phyloP scores from a whole-genome alignment of 2,797 vertebrate species.

The Hyperoplus immaculatus region DNA sequence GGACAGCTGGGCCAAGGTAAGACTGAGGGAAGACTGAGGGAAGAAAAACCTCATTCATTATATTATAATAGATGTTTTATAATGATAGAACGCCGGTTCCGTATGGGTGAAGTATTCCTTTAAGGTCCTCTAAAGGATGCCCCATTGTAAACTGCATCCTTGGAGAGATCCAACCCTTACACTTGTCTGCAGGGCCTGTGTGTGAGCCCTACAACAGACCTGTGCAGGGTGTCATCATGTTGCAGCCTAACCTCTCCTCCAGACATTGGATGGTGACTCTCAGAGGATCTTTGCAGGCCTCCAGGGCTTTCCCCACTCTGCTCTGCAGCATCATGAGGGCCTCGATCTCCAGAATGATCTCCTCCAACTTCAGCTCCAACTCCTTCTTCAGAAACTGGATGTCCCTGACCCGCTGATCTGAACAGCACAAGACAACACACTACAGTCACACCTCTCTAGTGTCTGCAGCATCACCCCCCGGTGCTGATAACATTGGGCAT shows the following conservation, averaged over 20 bases:
- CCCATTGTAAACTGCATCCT: not conserved
- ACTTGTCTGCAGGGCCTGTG: not conserved
- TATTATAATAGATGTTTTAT: no score
- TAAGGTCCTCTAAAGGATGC: not conserved
- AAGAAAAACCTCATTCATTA: no score
- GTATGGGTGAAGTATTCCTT: not conserved
- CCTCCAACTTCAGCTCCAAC: slow-evolving; percentile 89
- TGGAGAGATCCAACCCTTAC: not conserved
- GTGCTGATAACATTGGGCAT: no score
- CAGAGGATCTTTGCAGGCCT: slow-evolving; percentile 86
- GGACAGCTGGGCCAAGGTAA: no score
- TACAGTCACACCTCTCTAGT: not conserved
- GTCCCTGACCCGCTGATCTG: slow-evolving; percentile 91
- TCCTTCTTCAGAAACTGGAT: slow-evolving; percentile 92
- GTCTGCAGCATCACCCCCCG: not conserved
- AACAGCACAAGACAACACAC: not conserved
- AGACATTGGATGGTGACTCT: slow-evolving; percentile 86
- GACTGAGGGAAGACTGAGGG: no score
- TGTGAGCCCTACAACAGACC: not conserved
- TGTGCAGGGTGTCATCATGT: not conserved
- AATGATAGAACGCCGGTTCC: no score
- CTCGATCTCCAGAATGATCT: slow-evolving; percentile 87
- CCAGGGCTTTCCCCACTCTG: slow-evolving; percentile 88
- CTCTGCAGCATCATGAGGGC: slow-evolving; percentile 81
- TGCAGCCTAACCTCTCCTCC: slow-evolving; percentile 86